These are phyloP conservation scores for Sebastes itinus DNA, from an alignment of 2,797 vertebrate species.

Conservation along the genomic window DNA sequence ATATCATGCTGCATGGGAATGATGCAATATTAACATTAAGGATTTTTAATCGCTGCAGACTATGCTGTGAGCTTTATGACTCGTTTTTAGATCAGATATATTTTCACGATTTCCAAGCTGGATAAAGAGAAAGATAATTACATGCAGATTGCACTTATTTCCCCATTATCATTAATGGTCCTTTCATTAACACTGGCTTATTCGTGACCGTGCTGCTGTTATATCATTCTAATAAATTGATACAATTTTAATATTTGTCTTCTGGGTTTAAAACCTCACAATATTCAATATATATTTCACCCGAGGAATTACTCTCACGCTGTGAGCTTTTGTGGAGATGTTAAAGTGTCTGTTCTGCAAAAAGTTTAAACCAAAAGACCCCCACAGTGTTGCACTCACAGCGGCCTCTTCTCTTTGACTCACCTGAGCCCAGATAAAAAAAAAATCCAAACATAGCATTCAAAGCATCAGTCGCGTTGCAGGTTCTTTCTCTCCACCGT, in stretches of 20 bases:
- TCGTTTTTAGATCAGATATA: slow-evolving; percentile 24
- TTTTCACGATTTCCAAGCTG: slow-evolving; percentile 25
- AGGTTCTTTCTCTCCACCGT: not conserved
- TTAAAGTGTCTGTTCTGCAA: not conserved
- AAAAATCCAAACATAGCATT: not conserved
- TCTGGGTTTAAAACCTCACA: not conserved
- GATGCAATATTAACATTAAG: not conserved
- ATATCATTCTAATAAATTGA: slow-evolving; percentile 37
- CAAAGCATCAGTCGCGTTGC: not conserved
- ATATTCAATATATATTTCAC: not conserved
- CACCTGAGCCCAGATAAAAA: not conserved
- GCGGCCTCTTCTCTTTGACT: not conserved
- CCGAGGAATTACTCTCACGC: not conserved
- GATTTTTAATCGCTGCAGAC: not conserved
- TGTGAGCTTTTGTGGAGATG: not conserved
- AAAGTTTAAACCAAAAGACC: not conserved
- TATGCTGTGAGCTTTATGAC: slow-evolving; percentile 41
- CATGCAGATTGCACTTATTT: slow-evolving; percentile 57
- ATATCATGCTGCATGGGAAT: slow-evolving; percentile 11
- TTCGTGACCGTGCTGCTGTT: slow-evolving; percentile 31
- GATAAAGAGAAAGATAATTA: slow-evolving; percentile 41
- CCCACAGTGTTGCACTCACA: not conserved
- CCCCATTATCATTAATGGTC: slow-evolving; percentile 54
- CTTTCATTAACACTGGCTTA: slow-evolving; percentile 47
- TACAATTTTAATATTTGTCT: slow-evolving; percentile 32